Conservation (phyloP, 2,113 vertebrate genomes). For the Telmatochromis sp. region DNA sequence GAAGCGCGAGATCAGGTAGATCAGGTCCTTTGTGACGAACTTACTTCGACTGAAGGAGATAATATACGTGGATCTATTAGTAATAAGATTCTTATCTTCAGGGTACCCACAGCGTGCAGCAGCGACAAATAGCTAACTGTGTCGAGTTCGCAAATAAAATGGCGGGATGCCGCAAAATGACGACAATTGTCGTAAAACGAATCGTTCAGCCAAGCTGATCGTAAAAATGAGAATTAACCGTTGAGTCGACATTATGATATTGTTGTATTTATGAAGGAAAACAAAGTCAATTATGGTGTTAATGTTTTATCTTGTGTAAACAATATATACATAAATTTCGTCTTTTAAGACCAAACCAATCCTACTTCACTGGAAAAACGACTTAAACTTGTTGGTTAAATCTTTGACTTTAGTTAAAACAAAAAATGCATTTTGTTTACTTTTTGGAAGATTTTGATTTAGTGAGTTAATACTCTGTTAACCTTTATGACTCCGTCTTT, state of each 20-base stretch:
- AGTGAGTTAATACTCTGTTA: neutral
- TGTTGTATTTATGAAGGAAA: neutral
- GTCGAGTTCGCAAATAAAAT: slow-evolving; percentile 5
- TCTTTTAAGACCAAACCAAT: neutral
- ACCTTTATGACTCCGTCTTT: neutral
- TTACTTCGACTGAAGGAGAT: neutral
- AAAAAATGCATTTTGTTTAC: neutral
- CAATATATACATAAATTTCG: neutral
- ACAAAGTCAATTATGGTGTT: neutral
- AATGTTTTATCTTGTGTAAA: neutral
- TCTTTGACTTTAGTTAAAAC: neutral
- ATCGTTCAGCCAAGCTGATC: neutral
- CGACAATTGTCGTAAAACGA: neutral
- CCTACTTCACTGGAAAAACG: neutral
- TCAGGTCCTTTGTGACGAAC: neutral
- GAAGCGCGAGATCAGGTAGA: neutral
- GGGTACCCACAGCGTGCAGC: neutral
- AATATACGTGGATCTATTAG: neutral
- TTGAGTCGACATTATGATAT: neutral
- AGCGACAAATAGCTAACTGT: neutral
- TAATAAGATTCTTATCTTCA: neutral
- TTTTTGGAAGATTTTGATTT: neutral
- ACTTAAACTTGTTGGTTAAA: neutral
- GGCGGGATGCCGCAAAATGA: slow-evolving; percentile 12
- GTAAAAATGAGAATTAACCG: neutral